These are phyloP conservation scores for Leptopilina drosophilae DNA, from an alignment of 2,888 invertebrate species.

Conservation along the genomic window DNA sequence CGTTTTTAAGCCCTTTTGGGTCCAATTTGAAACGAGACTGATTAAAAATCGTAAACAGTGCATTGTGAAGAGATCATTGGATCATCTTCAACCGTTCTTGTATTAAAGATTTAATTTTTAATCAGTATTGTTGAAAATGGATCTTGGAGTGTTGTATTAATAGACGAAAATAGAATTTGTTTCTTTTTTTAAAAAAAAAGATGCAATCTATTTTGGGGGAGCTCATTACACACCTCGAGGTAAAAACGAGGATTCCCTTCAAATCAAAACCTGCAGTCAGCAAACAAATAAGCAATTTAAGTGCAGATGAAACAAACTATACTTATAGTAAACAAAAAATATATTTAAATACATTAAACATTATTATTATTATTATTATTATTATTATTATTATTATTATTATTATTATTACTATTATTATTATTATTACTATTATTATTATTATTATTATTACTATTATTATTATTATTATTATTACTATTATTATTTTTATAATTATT, in stretches of 20 bases:
- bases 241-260: constrained; percentile 67
- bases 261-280: constrained; percentile 76
- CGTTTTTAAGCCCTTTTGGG: not conserved
- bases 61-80: too few relatives aligned
- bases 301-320: constrained; percentile 73
- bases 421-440: too few relatives aligned
- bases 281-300: constrained; percentile 69
- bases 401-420: too few relatives aligned
- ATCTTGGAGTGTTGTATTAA: not conserved
- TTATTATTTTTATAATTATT: too few relatives aligned
- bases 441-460: constrained; percentile 56
- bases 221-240: constrained; percentile 49
- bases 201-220: constrained; percentile 26
- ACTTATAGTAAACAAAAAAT: constrained; percentile 71
- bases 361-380: constrained; percentile 37
- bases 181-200: not conserved
- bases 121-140: too few relatives aligned
- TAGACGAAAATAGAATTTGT: not conserved
- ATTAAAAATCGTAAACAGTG: too few relatives aligned
- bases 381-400: not conserved
- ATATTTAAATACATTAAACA: constrained; percentile 64
- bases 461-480: not conserved
- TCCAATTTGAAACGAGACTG: too few relatives aligned
- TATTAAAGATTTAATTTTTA: too few relatives aligned
- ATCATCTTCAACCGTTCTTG: too few relatives aligned